phyloP scores from a whole-genome alignment of 2,113 vertebrate species.

The Eolophus roseicapilla region DNA sequence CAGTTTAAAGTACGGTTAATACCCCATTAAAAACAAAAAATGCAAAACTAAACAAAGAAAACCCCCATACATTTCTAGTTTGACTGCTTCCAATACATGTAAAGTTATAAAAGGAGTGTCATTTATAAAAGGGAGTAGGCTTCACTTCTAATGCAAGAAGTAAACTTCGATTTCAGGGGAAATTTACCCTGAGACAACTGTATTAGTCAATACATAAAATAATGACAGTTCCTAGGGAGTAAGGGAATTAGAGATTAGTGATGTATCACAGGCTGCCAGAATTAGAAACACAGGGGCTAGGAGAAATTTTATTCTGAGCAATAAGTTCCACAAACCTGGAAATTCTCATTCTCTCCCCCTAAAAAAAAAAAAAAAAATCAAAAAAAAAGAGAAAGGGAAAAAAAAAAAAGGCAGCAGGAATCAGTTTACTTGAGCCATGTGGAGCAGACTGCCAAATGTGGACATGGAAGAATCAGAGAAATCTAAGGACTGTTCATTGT shows the following conservation, averaged over 20 bases:
- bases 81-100: not conserved
- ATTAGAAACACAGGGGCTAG: slow-evolving; percentile 40
- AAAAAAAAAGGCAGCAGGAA: not conserved
- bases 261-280: slow-evolving; percentile 58
- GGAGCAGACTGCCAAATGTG: not conserved
- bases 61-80: not conserved
- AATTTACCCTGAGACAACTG: slow-evolving; percentile 67
- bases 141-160: slow-evolving; percentile 53
- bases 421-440: not conserved
- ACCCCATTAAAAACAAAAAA: not conserved
- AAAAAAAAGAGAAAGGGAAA: not conserved
- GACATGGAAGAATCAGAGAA: not conserved
- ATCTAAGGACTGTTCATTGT: not conserved
- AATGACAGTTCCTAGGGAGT: slow-evolving; percentile 66
- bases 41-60: not conserved
- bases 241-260: slow-evolving; percentile 63
- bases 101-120: slow-evolving; percentile 35
- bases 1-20: not conserved
- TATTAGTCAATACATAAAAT: slow-evolving; percentile 69
- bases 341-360: not conserved
- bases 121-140: slow-evolving; percentile 38
- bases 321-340: slow-evolving; percentile 29
- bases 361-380: not conserved
- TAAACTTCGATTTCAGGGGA: slow-evolving; percentile 67
- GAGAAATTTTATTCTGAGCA: slow-evolving; percentile 46